Conservation (phyloP, 1,140 invertebrate species). For the Macrobrachium rosenbergii region DNA sequence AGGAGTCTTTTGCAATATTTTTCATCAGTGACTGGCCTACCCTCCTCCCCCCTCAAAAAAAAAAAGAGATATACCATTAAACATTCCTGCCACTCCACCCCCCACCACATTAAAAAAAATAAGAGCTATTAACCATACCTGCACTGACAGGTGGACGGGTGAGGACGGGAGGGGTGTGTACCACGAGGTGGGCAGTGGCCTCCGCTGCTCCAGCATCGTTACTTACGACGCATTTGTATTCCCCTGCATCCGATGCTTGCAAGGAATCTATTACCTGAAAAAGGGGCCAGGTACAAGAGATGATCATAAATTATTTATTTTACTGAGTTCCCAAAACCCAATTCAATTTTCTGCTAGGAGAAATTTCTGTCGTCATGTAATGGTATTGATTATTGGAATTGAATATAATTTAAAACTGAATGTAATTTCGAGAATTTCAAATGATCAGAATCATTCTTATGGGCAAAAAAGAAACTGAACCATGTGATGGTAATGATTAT, state of each 20-base stretch:
- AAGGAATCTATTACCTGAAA: slow-evolving; percentile 40
- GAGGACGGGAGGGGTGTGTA: slow-evolving; percentile 43
- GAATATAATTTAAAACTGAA: no score
- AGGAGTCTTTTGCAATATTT: no score
- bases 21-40: no score
- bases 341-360: no score
- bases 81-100: not conserved
- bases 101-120: not conserved
- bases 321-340: no score
- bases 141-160: slow-evolving; percentile 29
- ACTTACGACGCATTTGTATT: slow-evolving; percentile 61
- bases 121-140: not conserved
- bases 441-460: no score
- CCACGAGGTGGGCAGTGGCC: slow-evolving; percentile 68
- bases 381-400: no score
- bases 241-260: slow-evolving; percentile 53
- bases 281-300: not conserved
- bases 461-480: no score
- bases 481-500: no score
- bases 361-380: no score
- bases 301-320: not conserved
- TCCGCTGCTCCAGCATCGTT: slow-evolving; percentile 69
- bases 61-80: not conserved
- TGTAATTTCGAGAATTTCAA: no score
- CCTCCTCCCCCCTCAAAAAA: not conserved